Percentiles rank a stretch among this genome's conserved stretches.
phyloP scores from a whole-genome alignment of 2,113 vertebrate species.

The Mormyrus lacerda region DNA sequence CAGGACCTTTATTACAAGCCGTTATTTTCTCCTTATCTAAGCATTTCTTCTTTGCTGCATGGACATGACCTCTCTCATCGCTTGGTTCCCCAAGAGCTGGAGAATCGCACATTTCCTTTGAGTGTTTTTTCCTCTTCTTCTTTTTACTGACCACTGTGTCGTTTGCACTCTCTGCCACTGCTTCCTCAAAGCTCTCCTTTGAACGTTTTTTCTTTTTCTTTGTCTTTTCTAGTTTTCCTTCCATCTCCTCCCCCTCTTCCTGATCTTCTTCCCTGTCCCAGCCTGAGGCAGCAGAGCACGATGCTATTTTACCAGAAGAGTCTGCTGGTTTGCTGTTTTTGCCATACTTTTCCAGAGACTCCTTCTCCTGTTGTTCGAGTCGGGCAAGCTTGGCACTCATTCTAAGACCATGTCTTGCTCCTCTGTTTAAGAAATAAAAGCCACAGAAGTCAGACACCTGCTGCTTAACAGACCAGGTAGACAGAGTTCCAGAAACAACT shows the following conservation, averaged over 20 bases:
- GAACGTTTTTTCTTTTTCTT: conserved; percentile 38
- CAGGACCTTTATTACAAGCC: background rate
- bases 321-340: conserved; percentile 34
- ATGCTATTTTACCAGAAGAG: background rate
- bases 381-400: conserved; percentile 90
- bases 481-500: background rate
- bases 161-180: background rate
- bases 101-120: background rate
- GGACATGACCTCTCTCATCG: background rate
- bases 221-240: background rate
- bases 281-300: background rate
- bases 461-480: background rate
- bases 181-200: conserved; percentile 26
- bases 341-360: conserved; percentile 70
- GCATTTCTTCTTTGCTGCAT: background rate
- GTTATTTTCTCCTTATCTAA: background rate
- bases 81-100: background rate
- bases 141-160: background rate
- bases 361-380: conserved; percentile 83
- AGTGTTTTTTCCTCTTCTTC: conserved; percentile 23
- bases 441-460: background rate
- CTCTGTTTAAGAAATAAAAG: conserved; percentile 56
- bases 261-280: conserved; percentile 19
- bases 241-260: conserved; percentile 35
- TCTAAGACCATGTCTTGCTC: conserved; percentile 76